Evolutionary conservation across 2,113 vertebrate species (phyloP).

Genomic region (Erythrocercus mccallii): DNA sequence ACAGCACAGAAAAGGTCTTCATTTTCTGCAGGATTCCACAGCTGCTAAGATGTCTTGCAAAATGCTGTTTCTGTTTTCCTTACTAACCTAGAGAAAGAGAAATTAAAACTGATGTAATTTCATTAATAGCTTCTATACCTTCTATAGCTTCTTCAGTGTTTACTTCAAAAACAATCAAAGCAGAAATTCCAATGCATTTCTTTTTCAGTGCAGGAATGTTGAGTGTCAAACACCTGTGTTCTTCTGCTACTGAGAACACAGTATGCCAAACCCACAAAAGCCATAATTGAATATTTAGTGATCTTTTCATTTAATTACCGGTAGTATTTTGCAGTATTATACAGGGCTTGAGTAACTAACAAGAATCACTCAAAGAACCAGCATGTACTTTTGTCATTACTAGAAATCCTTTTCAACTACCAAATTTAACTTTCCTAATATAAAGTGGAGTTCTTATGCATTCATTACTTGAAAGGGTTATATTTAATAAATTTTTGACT

Average conservation of each 20-base stretch:
- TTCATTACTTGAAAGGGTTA: background rate
- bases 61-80: constrained; percentile 86
- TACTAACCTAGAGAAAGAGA: constrained; percentile 80
- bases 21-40: constrained; percentile 76
- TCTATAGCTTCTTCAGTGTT: too few relatives aligned
- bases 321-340: background rate
- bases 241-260: background rate
- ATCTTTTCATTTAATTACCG: background rate
- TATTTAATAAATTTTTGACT: background rate
- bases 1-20: background rate
- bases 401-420: background rate
- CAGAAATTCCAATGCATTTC: background rate
- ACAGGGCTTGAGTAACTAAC: background rate
- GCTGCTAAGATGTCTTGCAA: constrained; percentile 80
- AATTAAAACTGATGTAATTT: constrained; percentile 26
- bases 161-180: background rate
- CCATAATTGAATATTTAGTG: background rate
- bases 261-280: background rate
- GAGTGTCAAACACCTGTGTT: background rate
- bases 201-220: background rate
- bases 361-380: constrained; percentile 1
- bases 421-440: background rate
- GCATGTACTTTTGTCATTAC: background rate
- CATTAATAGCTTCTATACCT: background rate
- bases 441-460: background rate